A percentile compares a stretch with the other conserved stretches of the same genome.
Evolutionary conservation across 2,113 vertebrate species (phyloP).

Genomic region (Tangachromis dhanisi): DNA sequence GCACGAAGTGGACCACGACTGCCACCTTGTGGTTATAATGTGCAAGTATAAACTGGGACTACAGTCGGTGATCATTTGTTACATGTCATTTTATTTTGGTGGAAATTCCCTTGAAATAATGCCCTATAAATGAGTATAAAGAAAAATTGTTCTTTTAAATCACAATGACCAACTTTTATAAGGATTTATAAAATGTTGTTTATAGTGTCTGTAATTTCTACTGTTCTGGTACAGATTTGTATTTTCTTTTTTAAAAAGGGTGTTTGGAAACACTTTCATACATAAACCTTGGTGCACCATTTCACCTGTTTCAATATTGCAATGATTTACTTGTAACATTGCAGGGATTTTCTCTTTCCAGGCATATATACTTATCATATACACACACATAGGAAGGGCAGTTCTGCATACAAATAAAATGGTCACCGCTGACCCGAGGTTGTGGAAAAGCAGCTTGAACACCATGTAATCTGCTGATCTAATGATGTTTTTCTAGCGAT

Average conservation of each 20-base stretch:
- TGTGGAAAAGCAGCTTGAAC: not conserved
- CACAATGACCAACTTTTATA: not conserved
- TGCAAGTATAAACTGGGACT: slow-evolving; percentile 1
- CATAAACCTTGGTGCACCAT: not conserved
- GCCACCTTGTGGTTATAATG: slow-evolving; percentile 34
- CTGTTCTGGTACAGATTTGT: not conserved
- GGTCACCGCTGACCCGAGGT: not conserved
- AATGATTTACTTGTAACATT: not conserved
- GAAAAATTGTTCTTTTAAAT: not conserved
- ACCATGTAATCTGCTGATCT: not conserved
- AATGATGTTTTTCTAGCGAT: not conserved
- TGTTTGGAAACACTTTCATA: not conserved
- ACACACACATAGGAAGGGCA: not conserved
- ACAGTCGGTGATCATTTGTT: not conserved
- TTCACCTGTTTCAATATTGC: not conserved
- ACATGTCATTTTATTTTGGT: not conserved
- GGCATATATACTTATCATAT: not conserved
- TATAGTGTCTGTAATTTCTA: not conserved
- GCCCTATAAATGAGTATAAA: not conserved
- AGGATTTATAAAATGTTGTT: not conserved
- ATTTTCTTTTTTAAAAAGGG: not conserved
- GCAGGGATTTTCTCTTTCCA: not conserved
- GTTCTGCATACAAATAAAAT: not conserved
- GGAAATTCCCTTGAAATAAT: not conserved
- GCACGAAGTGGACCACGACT: not conserved